phyloP scores from a whole-genome alignment of 1,140 invertebrate genomes.

The Brachionus sp. region DNA sequence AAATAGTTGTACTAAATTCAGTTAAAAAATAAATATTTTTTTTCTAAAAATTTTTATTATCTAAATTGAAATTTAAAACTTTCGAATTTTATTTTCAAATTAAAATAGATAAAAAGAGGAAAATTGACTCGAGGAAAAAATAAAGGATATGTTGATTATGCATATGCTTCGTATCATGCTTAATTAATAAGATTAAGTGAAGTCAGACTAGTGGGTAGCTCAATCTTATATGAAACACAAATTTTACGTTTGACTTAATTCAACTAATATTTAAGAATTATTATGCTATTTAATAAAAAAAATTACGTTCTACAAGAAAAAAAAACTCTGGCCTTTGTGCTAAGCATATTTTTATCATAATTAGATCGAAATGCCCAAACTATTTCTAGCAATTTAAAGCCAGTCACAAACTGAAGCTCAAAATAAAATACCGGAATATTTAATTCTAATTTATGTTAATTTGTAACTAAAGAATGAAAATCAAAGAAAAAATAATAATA shows the following conservation, averaged over 20 bases:
- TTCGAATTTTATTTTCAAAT: background rate
- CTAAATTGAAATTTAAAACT: background rate
- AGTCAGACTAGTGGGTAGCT: background rate
- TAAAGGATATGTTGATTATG: background rate
- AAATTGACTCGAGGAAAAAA: background rate
- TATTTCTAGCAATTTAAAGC: background rate
- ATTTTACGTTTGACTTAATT: constrained; percentile 32
- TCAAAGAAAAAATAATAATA: background rate
- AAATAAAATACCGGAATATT: constrained; percentile 33
- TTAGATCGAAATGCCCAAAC: background rate
- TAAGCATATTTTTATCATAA: constrained; percentile 4
- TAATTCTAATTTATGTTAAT: constrained; percentile 38
- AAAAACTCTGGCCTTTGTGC: background rate
- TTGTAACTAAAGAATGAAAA: background rate
- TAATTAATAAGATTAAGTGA: background rate
- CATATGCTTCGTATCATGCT: background rate
- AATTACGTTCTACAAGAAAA: background rate
- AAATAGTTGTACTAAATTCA: background rate
- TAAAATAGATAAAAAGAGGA: background rate
- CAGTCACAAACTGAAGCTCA: background rate
- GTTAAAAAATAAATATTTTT: background rate
- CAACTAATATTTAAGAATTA: background rate
- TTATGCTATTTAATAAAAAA: background rate
- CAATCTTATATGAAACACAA: background rate
- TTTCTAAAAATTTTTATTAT: background rate